A percentile compares a stretch with the other conserved stretches of the same genome.
Conservation (phyloP, 1,140 invertebrate genomes). For the Geopemphigus sp. region DNA sequence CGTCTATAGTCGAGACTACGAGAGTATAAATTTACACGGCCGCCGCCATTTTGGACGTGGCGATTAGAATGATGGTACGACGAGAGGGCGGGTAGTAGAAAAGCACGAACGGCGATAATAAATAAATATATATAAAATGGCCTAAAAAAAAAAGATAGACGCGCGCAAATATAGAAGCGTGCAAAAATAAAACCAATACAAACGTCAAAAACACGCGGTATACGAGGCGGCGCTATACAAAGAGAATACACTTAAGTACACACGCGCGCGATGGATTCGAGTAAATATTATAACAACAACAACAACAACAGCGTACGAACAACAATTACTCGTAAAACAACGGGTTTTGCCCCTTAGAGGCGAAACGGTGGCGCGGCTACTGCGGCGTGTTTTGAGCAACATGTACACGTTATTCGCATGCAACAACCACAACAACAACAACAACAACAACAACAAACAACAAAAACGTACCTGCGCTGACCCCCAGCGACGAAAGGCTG, state of each 20-base stretch:
- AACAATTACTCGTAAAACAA: no score
- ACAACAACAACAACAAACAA: neutral
- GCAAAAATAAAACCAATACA: neutral
- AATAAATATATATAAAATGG: no score
- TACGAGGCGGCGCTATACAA: neutral
- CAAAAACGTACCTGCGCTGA: conserved; percentile 52
- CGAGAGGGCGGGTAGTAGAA: no score
- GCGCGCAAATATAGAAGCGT: neutral
- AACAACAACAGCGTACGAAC: no score
- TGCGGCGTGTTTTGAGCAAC: neutral
- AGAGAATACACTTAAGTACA: neutral
- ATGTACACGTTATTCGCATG: neutral
- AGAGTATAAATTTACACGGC: no score
- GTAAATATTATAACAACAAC: no score
- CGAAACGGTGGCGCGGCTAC: neutral
- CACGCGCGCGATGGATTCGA: no score
- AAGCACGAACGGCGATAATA: no score
- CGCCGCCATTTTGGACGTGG: no score
- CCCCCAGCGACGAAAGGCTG: conserved; percentile 53
- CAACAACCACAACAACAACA: conserved; percentile 9
- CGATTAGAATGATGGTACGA: no score
- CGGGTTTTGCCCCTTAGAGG: neutral
- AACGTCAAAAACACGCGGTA: neutral
- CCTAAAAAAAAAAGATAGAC: neutral
- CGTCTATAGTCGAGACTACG: no score